These are phyloP conservation scores for Asteroscopus sphinx DNA, from an alignment of 2,888 invertebrate genomes.

Conservation along the genomic window DNA sequence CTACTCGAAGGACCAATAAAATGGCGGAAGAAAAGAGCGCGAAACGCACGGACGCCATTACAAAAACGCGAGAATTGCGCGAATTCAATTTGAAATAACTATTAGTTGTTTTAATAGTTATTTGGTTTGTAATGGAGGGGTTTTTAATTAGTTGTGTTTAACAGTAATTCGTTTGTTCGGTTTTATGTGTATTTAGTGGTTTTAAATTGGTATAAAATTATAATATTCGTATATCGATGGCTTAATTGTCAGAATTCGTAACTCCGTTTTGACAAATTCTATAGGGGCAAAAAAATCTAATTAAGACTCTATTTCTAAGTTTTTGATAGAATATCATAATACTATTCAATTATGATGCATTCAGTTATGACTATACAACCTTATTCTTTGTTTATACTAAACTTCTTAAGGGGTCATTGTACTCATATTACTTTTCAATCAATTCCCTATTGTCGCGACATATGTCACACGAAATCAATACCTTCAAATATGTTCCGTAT, in stretches of 20 bases:
- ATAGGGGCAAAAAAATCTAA: too few relatives aligned
- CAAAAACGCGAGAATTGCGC: conserved; percentile 46
- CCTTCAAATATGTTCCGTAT: conserved; percentile 32
- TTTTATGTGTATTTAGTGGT: conserved; percentile 7
- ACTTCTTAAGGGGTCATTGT: neutral
- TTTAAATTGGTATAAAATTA: too few relatives aligned
- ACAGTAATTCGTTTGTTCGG: conserved; percentile 2
- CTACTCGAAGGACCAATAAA: conserved; percentile 78
- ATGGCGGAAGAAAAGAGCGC: conserved; percentile 69
- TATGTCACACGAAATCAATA: conserved; percentile 26
- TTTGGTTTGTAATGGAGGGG: conserved; percentile 33
- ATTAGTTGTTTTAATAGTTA: conserved; percentile 52
- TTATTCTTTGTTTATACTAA: too few relatives aligned
- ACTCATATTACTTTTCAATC: conserved; percentile 1
- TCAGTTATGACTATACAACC: too few relatives aligned
- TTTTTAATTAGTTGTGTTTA: conserved; percentile 21
- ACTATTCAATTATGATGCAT: too few relatives aligned
- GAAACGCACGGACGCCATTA: conserved; percentile 63
- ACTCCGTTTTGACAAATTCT: too few relatives aligned
- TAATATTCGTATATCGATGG: too few relatives aligned
- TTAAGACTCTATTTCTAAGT: too few relatives aligned
- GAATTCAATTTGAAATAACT: conserved; percentile 52
- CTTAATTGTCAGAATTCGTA: too few relatives aligned
- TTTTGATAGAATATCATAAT: too few relatives aligned
- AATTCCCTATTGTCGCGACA: conserved; percentile 20